These are phyloP conservation scores for Chelonia mydas DNA, from an alignment of 2,797 vertebrate species.

Conservation along the genomic window DNA sequence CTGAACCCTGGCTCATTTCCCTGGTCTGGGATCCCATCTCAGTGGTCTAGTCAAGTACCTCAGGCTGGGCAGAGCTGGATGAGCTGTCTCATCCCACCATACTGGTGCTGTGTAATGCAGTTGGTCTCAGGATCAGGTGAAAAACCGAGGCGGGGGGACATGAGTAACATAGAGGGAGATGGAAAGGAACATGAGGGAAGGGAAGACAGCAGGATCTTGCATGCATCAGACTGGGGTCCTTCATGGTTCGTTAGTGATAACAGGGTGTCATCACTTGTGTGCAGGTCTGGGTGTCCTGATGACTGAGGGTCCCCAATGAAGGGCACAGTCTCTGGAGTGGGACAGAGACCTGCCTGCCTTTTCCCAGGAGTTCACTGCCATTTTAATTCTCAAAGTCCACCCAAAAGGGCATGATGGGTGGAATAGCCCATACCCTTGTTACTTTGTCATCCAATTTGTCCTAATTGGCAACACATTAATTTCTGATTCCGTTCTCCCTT, in stretches of 20 bases:
- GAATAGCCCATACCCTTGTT: not conserved
- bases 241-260: not conserved
- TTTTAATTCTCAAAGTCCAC: not conserved
- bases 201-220: not conserved
- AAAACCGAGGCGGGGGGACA: no score
- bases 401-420: not conserved
- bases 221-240: not conserved
- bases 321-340: not conserved
- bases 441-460: not conserved
- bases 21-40: not conserved
- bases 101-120: not conserved
- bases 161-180: rapidly evolving
- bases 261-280: not conserved
- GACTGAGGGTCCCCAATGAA: not conserved
- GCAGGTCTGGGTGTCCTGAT: not conserved
- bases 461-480: not conserved
- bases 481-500: not conserved
- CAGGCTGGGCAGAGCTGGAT: not conserved
- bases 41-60: not conserved
- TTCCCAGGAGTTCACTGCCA: not conserved
- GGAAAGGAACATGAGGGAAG: not conserved
- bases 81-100: not conserved
- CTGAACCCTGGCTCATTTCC: not conserved
- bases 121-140: not conserved
- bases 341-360: no score